A percentile compares a stretch with the other conserved stretches of the same genome.
Conservation (phyloP, 2,113 vertebrate species). For the Trogon melanurus region DNA sequence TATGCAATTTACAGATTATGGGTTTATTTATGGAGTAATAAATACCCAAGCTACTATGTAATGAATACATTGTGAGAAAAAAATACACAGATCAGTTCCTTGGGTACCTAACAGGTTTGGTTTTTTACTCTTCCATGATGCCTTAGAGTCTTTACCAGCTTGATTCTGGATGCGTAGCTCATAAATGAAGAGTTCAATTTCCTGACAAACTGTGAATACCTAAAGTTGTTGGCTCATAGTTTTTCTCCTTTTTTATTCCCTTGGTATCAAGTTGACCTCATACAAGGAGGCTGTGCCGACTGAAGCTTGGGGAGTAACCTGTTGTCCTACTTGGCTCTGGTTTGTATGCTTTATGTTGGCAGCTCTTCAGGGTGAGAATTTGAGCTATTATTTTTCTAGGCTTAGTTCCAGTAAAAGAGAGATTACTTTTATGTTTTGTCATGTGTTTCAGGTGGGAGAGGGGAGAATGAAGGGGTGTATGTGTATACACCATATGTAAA, state of each 20-base stretch:
- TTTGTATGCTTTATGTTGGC: not conserved
- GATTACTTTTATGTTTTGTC: not conserved
- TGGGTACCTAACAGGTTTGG: fast-evolving
- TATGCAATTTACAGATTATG: not conserved
- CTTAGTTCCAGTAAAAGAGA: not conserved
- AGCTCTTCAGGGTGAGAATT: not conserved
- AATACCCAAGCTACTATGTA: not conserved
- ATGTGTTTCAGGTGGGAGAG: not conserved
- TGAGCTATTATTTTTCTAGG: not conserved
- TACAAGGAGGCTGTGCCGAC: not conserved
- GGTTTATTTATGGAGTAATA: not conserved
- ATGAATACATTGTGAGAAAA: not conserved
- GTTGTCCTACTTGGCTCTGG: constrained; percentile 11
- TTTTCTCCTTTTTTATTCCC: not conserved
- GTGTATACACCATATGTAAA: not conserved
- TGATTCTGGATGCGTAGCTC: not conserved
- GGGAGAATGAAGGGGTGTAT: not conserved
- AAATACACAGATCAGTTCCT: not conserved
- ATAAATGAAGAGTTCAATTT: not conserved
- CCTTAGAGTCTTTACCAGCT: not conserved
- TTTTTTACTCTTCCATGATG: not conserved
- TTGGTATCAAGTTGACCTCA: not conserved
- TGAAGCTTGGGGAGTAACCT: not conserved
- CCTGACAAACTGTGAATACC: not conserved
- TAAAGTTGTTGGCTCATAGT: not conserved